These are phyloP conservation scores for Glareola pratincola DNA, from an alignment of 2,113 vertebrate genomes.

Conservation along the genomic window DNA sequence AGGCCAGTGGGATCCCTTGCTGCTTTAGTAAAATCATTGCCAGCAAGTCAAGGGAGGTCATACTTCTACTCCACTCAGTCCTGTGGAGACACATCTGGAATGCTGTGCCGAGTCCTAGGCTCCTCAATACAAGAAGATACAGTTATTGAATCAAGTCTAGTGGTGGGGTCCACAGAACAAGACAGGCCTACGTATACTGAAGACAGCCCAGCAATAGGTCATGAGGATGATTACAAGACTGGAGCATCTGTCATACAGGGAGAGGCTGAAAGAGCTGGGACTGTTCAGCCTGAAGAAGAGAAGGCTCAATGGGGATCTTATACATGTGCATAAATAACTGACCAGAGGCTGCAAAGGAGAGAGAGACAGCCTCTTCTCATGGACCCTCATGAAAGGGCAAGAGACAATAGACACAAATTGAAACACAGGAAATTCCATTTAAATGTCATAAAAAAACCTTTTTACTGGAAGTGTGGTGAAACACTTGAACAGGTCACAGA, in stretches of 20 bases:
- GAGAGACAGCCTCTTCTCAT: neutral
- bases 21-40: neutral
- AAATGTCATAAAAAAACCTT: neutral
- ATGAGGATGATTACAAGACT: neutral
- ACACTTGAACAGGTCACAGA: neutral
- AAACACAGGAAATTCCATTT: neutral
- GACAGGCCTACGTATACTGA: neutral
- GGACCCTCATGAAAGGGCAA: neutral
- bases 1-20: neutral
- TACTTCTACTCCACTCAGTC: neutral
- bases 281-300: neutral
- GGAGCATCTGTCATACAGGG: neutral
- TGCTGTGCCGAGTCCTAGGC: neutral
- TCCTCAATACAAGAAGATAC: neutral
- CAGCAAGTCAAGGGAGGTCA: accelerated
- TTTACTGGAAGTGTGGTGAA: neutral
- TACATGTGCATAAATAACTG: neutral
- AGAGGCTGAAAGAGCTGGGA: neutral
- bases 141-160: neutral
- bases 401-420: neutral
- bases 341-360: neutral
- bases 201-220: neutral
- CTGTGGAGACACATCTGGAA: neutral
- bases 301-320: neutral
- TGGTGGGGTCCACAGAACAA: neutral